Conservation (phyloP, 2,888 invertebrate genomes). For the Polydesmus complanatus region DNA sequence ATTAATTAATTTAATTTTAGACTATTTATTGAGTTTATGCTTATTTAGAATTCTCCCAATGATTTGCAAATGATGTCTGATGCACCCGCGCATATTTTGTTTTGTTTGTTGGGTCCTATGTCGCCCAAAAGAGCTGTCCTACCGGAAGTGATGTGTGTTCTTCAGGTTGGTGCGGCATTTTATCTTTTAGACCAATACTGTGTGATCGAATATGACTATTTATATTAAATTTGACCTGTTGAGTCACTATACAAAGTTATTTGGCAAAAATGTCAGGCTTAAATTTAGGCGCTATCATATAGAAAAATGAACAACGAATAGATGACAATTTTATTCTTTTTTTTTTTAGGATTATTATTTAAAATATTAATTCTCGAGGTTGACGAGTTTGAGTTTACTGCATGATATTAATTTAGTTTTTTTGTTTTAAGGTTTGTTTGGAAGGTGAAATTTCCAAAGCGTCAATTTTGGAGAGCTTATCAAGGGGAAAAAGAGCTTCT, state of each 20-base stretch:
- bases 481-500: conserved; percentile 75
- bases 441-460: conserved; percentile 48
- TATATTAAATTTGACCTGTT: background rate
- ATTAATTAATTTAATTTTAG: background rate
- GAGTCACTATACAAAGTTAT: no score
- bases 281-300: no score
- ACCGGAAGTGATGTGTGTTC: conserved; percentile 85
- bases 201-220: background rate
- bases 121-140: conserved; percentile 46
- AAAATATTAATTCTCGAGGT: background rate
- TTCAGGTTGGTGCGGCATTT: conserved; percentile 58
- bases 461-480: conserved; percentile 61
- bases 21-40: conserved; percentile 26
- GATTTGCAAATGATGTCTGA: conserved; percentile 97
- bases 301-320: no score
- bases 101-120: conserved; percentile 81
- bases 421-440: conserved; percentile 42
- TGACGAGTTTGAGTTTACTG: no score
- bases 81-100: conserved; percentile 94
- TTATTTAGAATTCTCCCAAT: conserved; percentile 77
- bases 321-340: background rate
- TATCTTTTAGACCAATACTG: background rate
- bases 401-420: no score
- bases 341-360: background rate
- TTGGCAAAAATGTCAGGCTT: no score